A percentile compares a stretch with the other conserved stretches of the same genome.
These are phyloP conservation scores for Megalurothrips usitatus DNA, from an alignment of 2,888 invertebrate species.

Conservation along the genomic window DNA sequence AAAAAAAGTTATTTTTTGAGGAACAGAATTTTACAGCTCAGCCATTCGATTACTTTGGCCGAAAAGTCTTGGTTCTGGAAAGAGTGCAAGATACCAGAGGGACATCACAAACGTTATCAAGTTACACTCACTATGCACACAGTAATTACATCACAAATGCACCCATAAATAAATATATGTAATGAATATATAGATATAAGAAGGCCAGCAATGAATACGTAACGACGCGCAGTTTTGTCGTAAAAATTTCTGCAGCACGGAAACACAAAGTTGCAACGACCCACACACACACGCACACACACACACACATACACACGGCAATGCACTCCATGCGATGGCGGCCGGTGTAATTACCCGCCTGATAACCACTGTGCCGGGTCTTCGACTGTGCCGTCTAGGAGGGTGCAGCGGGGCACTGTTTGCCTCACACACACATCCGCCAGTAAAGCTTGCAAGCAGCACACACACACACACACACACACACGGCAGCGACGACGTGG, in stretches of 20 bases:
- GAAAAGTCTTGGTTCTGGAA: no score
- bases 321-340: no score
- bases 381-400: neutral
- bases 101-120: no score
- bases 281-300: neutral
- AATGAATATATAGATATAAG: neutral
- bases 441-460: neutral
- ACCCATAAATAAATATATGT: neutral
- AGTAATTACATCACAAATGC: no score
- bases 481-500: no score
- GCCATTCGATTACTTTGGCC: no score
- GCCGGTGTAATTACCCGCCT: no score
- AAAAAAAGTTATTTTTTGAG: no score
- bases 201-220: constrained; percentile 7
- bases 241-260: constrained; percentile 3
- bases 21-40: no score
- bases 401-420: neutral
- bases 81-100: no score
- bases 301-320: neutral
- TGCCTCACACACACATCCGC: neutral
- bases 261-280: constrained; percentile 17
- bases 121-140: no score
- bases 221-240: neutral
- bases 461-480: no score
- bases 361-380: neutral